Evolutionary conservation across 2,888 invertebrate species (phyloP).

Genomic region (Mycalesis mineus): DNA sequence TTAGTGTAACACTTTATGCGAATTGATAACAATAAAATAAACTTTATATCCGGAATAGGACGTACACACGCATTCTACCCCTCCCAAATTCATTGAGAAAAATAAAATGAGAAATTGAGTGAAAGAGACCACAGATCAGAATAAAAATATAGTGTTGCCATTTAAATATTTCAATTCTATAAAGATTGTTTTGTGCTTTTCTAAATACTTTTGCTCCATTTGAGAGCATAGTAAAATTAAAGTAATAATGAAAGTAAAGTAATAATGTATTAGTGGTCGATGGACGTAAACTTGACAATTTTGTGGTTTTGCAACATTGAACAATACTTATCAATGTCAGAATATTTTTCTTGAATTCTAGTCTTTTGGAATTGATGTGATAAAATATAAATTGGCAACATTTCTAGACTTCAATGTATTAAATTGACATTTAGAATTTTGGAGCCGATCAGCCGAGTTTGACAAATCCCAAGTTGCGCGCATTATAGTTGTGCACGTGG

Average conservation of each 20-base stretch:
- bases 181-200: too few species aligned
- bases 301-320: too few species aligned
- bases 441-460: too few species aligned
- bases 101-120: slow-evolving; percentile 60
- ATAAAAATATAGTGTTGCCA: slow-evolving; percentile 25
- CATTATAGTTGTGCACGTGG: slow-evolving; percentile 45
- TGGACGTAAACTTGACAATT: too few species aligned
- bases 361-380: too few species aligned
- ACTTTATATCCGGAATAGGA: slow-evolving; percentile 60
- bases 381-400: too few species aligned
- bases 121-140: slow-evolving; percentile 38
- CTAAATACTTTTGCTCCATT: too few species aligned
- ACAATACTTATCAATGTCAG: too few species aligned
- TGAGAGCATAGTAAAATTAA: too few species aligned
- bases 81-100: slow-evolving; percentile 74
- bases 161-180: background rate
- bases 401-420: background rate
- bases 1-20: slow-evolving; percentile 52
- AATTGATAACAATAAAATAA: slow-evolving; percentile 58
- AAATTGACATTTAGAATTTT: background rate
- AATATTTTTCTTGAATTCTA: too few species aligned
- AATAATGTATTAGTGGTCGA: too few species aligned
- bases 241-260: too few species aligned
- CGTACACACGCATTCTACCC: slow-evolving; percentile 74
- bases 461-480: slow-evolving; percentile 33